Evolutionary conservation across 2,113 vertebrate genomes (phyloP), one percentile per base, ranked within the genome.

Genomic region (Pseudolaguvia tuberculata): DNA sequence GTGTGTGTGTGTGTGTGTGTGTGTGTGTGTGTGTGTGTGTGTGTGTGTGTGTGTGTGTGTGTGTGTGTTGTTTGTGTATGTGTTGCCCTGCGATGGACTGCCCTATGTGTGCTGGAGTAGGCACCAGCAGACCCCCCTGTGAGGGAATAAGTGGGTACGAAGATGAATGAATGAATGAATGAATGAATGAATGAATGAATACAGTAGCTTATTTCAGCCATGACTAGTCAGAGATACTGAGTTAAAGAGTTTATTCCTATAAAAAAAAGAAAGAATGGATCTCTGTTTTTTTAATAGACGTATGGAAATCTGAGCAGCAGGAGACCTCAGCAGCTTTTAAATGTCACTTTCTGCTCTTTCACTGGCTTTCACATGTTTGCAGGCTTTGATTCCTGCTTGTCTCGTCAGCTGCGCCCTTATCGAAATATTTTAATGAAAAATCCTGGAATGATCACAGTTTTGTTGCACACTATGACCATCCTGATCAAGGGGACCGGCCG

Each of bases 401-500:
- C 57, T 21, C 14, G 18, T 23, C 65, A 58, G 65, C 21, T 29
- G 39, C 51, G 14, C 51, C 2, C 18, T 15, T 31, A 10, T 27
- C 17, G 20, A 20, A 23, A 15, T 50, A 48, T 18, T 27, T 13
- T 17, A 23, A 42, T 35, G 53, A 1, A 57, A 57, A 18, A 2
- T 48, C 18, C 10, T 15, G 27, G 45, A 35, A 47, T 23, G 62
- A 10, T 21, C 17, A 10, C 1, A 27, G 21, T 59, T 48, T 69
- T 27, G 45, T 23, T 18, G 35, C 17, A 70, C 76, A 48, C 63
- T 75, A 72, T 42, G 35, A n/a, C 42, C 18, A n/a, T 61, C 17
- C 72, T 87, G 79, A 85, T 86, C n/a, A 83, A 83, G 75, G 75
- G 80, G 66, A 86, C 82, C 83, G 83, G 79, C 75, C 79, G 81